Evolutionary conservation across 2,888 invertebrate genomes (phyloP), one percentile per base, ranked within the genome.

Genomic region (Habroteleia sp.): DNA sequence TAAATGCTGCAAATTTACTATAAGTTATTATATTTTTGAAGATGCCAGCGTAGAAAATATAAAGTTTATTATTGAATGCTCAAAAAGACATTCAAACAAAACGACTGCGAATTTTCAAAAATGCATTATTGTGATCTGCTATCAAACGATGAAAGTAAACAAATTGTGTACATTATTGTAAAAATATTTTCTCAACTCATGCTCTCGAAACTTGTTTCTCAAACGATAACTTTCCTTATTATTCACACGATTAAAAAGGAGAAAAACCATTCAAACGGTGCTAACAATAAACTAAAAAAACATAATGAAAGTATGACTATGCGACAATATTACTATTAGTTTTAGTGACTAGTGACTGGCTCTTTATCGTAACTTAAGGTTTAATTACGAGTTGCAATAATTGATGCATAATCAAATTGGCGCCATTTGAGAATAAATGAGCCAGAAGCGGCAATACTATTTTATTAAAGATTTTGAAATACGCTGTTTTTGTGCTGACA

Each of bases 321-420:
- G 7, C 2, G 58, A 42, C 44, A 60, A 60, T 69, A 60, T 71
- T 68, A 39, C n/a, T 0, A 41, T 35, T 31, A 66, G 16, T 39
- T 46, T 23, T 66, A 39, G 46, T n/a, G n/a, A n/a, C n/a, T n/a
- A 39, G 6, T 42, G 8, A 41, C 17, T 46, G 48, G 29, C 25
- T 23, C 13, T 29, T 37, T 11, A 50, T 25, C 20, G 42, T 56
- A 56, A 52, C 44, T 73, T 39, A 63, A 35, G 39, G 48, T 44
- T 74, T 44, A 68, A 66, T 14, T 14, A 60, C 31, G 11, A 35
- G 33, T 50, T 50, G 74, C 74, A 74, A 74, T 62, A 68, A 74
- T 42, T 48, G 37, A 62, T 25, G 44, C 48, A 56, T 68, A 68
- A 62, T 66, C 62, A n/a, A n/a, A n/a, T n/a, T n/a, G n/a, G n/a